Evolutionary conservation across 2,888 invertebrate genomes (phyloP).

Genomic region (Tachina fera): DNA sequence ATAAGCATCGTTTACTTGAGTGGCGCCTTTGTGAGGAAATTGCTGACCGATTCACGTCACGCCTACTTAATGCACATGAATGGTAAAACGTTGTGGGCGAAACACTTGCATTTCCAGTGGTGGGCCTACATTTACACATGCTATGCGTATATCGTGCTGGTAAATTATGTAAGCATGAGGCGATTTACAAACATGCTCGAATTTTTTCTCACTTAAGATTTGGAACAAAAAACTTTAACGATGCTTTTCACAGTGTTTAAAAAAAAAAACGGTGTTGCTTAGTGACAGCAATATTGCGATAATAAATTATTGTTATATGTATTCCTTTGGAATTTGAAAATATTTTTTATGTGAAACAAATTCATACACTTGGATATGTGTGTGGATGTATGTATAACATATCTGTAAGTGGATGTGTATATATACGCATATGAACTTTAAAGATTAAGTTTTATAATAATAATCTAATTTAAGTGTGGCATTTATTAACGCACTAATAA

Average conservation of each 20-base stretch:
- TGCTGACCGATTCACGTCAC: slow-evolving; percentile 78
- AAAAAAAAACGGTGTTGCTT: background rate
- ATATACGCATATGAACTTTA: too few species aligned
- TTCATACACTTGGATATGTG: background rate
- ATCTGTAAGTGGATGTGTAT: too few species aligned
- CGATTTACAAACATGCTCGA: slow-evolving; percentile 78
- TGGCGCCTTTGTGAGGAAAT: slow-evolving; percentile 79
- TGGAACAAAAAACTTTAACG: background rate
- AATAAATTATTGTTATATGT: background rate
- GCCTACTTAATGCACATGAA: slow-evolving; percentile 76
- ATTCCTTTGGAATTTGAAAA: background rate
- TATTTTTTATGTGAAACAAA: background rate
- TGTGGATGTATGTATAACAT: too few species aligned
- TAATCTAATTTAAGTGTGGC: too few species aligned
- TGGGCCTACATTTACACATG: slow-evolving; percentile 82
- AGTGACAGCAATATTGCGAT: background rate
- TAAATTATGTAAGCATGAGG: slow-evolving; percentile 79
- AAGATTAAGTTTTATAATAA: too few species aligned
- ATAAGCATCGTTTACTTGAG: slow-evolving; percentile 81
- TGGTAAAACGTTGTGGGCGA: slow-evolving; percentile 72
- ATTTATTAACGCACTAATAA: too few species aligned
- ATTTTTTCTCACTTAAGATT: slow-evolving; percentile 75
- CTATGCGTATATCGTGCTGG: slow-evolving; percentile 79
- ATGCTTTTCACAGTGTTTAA: background rate
- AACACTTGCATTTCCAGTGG: slow-evolving; percentile 81